These are phyloP conservation scores for Tympanoctomys barrerae DNA, from an alignment of 2,797 vertebrate genomes.

Conservation along the genomic window DNA sequence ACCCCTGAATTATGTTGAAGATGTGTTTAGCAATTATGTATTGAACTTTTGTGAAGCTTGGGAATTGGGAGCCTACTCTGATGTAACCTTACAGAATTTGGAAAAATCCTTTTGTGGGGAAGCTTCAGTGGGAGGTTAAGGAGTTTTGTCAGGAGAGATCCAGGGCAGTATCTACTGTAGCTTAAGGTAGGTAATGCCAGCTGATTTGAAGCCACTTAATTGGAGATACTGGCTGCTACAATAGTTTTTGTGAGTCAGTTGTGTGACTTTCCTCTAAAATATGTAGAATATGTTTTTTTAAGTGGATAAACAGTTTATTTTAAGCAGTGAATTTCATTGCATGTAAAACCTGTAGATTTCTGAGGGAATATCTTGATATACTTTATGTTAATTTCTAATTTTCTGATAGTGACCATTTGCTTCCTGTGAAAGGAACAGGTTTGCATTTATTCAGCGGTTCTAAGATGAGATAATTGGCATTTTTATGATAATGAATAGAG, in stretches of 20 bases:
- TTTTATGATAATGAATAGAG: slow-evolving; percentile 93
- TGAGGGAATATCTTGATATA: slow-evolving; percentile 59
- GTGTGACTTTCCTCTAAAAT: slow-evolving; percentile 34
- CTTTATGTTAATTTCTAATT: slow-evolving; percentile 70
- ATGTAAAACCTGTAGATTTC: slow-evolving; percentile 64
- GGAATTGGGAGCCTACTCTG: not conserved
- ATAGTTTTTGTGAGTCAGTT: not conserved
- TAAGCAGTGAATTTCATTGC: slow-evolving; percentile 43
- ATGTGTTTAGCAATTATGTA: slow-evolving; percentile 11
- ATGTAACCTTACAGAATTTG: not conserved
- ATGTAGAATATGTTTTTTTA: slow-evolving; percentile 57
- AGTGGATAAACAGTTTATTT: slow-evolving; percentile 37
- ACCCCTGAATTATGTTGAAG: slow-evolving; percentile 35
- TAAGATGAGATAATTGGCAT: slow-evolving; percentile 93
- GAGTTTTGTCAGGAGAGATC: slow-evolving; percentile 27
- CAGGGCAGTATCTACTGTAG: not conserved
- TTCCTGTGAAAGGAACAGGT: slow-evolving; percentile 86
- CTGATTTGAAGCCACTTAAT: not conserved
- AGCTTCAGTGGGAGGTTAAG: not conserved
- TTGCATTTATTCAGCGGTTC: slow-evolving; percentile 89
- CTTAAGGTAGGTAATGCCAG: slow-evolving; percentile 2
- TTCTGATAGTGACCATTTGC: slow-evolving; percentile 84
- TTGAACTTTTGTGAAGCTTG: not conserved
- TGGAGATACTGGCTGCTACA: slow-evolving; percentile 45
- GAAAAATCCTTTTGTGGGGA: slow-evolving; percentile 28